A percentile compares a stretch with the other conserved stretches of the same genome.
Evolutionary conservation across 2,797 vertebrate species (phyloP).

Genomic region (Leucoraja ocellata): DNA sequence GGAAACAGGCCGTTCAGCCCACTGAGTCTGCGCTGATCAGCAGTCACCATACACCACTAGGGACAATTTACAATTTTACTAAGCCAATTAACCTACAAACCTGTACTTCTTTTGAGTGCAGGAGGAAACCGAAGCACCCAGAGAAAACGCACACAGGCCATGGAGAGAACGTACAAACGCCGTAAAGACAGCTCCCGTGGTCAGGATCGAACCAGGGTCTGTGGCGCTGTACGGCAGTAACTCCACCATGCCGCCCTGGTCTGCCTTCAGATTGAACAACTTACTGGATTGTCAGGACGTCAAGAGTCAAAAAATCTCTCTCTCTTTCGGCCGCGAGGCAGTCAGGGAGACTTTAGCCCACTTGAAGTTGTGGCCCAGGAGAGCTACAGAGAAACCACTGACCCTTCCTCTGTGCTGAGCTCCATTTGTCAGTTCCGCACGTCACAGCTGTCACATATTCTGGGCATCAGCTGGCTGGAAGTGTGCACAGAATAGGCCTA

Average conservation of each 20-base stretch:
- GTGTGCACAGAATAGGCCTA: slow-evolving; percentile 45
- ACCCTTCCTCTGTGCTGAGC: slow-evolving; percentile 40
- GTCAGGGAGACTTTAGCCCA: not conserved
- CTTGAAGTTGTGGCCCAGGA: slow-evolving; percentile 5
- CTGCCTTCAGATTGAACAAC: not conserved
- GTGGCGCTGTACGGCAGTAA: too few species aligned
- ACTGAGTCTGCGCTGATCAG: too few species aligned
- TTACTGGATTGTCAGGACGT: slow-evolving; percentile 15
- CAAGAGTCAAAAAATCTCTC: not conserved
- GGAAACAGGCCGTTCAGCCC: too few species aligned
- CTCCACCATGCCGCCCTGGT: not conserved
- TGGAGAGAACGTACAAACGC: too few species aligned
- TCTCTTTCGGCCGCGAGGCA: not conserved
- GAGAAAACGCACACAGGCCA: too few species aligned
- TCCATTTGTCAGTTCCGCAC: slow-evolving; percentile 44
- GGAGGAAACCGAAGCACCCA: too few species aligned
- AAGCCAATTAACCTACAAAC: too few species aligned
- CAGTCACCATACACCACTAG: too few species aligned
- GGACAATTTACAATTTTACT: too few species aligned
- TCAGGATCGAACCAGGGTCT: too few species aligned
- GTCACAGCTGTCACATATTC: slow-evolving; percentile 44
- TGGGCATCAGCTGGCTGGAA: slow-evolving; percentile 48
- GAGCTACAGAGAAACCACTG: slow-evolving; percentile 44
- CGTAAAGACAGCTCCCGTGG: too few species aligned
- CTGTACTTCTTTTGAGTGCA: too few species aligned